A percentile compares a stretch with the other conserved stretches of the same genome.
phyloP scores from a whole-genome alignment of 2,888 invertebrate species.

The Philhelius pedissequus region DNA sequence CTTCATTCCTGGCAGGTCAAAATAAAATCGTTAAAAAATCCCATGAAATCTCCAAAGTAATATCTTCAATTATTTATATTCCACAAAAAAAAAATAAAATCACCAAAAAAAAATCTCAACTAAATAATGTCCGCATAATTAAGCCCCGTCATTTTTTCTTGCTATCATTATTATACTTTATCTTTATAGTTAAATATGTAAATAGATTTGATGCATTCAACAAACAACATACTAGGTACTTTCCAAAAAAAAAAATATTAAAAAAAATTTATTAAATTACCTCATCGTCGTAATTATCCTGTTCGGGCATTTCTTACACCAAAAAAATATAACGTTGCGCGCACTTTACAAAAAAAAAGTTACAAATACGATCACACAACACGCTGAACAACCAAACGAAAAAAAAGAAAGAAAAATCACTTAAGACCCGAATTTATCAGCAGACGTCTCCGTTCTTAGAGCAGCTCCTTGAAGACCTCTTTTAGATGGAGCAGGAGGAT shows the following conservation, averaged over 20 bases:
- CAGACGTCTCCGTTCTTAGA: conserved; percentile 6
- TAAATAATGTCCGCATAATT: conserved; percentile 3
- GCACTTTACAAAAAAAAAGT: conserved; percentile 18
- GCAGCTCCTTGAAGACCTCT: conserved; percentile 8
- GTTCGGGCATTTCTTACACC: conserved; percentile 76
- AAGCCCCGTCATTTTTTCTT: neutral
- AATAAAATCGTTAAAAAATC: neutral
- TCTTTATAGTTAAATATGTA: neutral
- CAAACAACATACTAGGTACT: neutral
- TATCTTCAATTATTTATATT: neutral
- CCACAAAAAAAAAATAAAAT: neutral
- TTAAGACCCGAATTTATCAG: conserved; percentile 46
- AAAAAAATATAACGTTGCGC: conserved; percentile 39
- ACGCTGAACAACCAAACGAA: neutral
- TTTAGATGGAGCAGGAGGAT: neutral
- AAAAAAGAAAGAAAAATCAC: conserved; percentile 42
- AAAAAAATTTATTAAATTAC: conserved; percentile 72
- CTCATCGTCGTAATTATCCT: conserved; percentile 79
- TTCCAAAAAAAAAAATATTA: neutral
- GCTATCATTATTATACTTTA: neutral
- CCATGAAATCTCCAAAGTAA: neutral
- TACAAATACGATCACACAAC: neutral
- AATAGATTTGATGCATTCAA: neutral
- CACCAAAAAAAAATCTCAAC: neutral
- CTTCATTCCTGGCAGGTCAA: too few species aligned